phyloP scores from a whole-genome alignment of 2,113 vertebrate genomes.

The Tautogolabrus adspersus region DNA sequence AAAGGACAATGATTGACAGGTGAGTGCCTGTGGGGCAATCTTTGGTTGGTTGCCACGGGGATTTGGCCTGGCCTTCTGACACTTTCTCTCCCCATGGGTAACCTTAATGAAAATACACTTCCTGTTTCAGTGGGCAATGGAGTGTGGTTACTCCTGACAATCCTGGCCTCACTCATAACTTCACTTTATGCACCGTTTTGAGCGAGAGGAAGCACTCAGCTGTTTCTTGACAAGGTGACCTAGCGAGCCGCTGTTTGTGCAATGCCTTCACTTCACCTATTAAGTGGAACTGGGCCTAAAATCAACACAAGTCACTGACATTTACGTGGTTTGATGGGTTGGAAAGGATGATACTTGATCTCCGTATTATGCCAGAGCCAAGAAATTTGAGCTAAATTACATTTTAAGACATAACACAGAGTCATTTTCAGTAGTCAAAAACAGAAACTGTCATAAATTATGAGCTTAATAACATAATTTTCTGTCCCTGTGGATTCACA shows the following conservation, averaged over 20 bases:
- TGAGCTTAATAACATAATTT: constrained; percentile 6
- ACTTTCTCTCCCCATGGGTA: constrained; percentile 50
- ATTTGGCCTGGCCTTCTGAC: constrained; percentile 59
- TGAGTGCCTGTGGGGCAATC: constrained; percentile 57
- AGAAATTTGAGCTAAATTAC: constrained; percentile 10
- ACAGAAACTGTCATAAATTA: constrained; percentile 13
- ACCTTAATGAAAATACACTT: constrained; percentile 71
- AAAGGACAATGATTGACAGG: constrained; percentile 66
- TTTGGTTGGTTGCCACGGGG: constrained; percentile 54
- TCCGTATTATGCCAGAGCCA: neutral
- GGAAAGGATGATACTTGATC: constrained; percentile 11
- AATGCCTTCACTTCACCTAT: constrained; percentile 36
- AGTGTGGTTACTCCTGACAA: constrained; percentile 61
- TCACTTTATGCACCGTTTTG: constrained; percentile 27
- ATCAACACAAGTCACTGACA: constrained; percentile 55
- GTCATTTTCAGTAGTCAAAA: neutral
- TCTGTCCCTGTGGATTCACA: constrained; percentile 1
- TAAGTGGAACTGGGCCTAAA: constrained; percentile 47
- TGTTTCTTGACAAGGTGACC: constrained; percentile 73
- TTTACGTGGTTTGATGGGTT: constrained; percentile 37
- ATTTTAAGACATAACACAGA: constrained; percentile 18
- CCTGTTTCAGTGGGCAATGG: constrained; percentile 60
- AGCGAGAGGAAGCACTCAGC: constrained; percentile 53
- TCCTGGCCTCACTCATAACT: constrained; percentile 25
- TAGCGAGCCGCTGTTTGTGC: constrained; percentile 11